A percentile compares a stretch with the other conserved stretches of the same genome.
Evolutionary conservation across 2,888 invertebrate species (phyloP).

Genomic region (Acanthosoma haemorrhoidale): DNA sequence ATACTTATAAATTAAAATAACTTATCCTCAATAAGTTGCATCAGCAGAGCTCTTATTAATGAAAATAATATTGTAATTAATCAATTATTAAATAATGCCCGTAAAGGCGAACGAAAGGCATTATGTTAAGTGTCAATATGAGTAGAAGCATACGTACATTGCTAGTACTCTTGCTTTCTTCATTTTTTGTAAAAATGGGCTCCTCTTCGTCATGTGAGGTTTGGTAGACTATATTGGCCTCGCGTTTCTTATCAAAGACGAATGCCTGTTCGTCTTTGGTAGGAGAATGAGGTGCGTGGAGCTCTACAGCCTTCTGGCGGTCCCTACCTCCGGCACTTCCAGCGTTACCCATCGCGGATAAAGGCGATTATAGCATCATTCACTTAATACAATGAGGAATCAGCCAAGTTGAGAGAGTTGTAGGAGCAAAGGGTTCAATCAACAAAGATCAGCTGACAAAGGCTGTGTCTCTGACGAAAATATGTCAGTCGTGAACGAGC

Average conservation of each 20-base stretch:
- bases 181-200: conserved; percentile 38
- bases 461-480: too few relatives aligned
- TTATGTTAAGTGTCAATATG: neutral
- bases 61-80: too few relatives aligned
- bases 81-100: neutral
- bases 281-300: conserved; percentile 53
- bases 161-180: neutral
- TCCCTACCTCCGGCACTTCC: conserved; percentile 69
- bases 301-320: conserved; percentile 64
- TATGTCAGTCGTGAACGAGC: too few relatives aligned
- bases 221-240: conserved; percentile 58
- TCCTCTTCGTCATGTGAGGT: conserved; percentile 72
- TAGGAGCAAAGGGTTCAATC: too few relatives aligned
- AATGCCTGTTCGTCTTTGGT: conserved; percentile 73
- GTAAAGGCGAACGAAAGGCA: neutral
- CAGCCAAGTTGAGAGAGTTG: too few relatives aligned
- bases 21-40: too few relatives aligned
- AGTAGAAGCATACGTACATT: conserved; percentile 15
- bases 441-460: too few relatives aligned
- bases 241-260: conserved; percentile 74
- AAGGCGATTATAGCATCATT: neutral
- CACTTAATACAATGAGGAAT: too few relatives aligned
- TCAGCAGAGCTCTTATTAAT: too few relatives aligned
- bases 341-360: conserved; percentile 65
- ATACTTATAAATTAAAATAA: too few relatives aligned